Evolutionary conservation across 2,113 vertebrate genomes (phyloP).

Genomic region (Eclectus roratus): DNA sequence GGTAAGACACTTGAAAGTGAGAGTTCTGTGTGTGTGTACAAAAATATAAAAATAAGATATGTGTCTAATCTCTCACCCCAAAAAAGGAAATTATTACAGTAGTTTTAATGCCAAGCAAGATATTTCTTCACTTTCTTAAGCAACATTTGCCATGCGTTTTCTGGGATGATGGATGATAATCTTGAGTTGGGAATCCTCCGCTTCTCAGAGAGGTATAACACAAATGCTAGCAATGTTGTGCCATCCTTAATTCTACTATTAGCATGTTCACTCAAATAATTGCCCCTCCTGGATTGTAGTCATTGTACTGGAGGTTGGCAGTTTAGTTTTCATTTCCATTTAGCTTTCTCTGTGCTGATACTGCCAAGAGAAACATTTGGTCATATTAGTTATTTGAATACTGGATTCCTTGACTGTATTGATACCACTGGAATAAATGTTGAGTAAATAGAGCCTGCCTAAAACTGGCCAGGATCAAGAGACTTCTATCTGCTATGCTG

Average conservation of each 20-base stretch:
- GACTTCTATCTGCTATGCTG: rapidly evolving
- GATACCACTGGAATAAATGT: background rate
- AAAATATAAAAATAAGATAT: background rate
- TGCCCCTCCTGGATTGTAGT: background rate
- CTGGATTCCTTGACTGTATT: background rate
- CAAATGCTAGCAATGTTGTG: background rate
- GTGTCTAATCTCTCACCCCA: background rate
- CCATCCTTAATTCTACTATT: background rate
- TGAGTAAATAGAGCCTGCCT: background rate
- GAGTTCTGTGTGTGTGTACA: background rate
- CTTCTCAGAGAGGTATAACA: background rate
- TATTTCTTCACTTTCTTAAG: background rate
- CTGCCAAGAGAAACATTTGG: background rate
- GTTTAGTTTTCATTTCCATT: background rate
- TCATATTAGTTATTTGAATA: background rate
- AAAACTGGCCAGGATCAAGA: background rate
- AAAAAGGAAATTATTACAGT: background rate
- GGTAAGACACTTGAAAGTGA: background rate
- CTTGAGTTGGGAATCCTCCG: background rate
- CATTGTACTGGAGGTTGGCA: background rate
- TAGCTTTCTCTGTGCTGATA: background rate
- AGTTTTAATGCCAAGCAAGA: background rate
- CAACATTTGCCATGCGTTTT: background rate
- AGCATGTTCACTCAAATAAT: background rate
- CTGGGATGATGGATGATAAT: background rate